Percentiles rank a stretch among this genome's conserved stretches.
phyloP scores from a whole-genome alignment of 2,888 invertebrate genomes.

The Sinopyrophorus schimmeli region DNA sequence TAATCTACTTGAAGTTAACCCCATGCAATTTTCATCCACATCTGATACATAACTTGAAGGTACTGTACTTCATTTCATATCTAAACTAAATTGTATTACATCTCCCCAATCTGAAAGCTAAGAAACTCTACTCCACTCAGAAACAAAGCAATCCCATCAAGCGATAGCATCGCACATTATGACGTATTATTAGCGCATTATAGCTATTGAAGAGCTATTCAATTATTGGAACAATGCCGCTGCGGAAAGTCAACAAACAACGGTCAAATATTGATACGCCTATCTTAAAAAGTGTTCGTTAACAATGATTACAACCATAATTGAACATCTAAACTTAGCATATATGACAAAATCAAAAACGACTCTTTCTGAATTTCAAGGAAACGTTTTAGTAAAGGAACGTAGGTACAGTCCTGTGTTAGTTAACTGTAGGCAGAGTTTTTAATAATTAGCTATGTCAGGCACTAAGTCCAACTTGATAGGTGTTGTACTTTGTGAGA shows the following conservation, averaged over 20 bases:
- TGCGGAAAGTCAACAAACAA: slow-evolving; percentile 52
- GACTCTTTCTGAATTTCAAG: background rate
- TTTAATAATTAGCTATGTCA: slow-evolving; percentile 13
- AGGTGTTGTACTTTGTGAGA: slow-evolving; percentile 19
- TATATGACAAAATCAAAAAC: background rate
- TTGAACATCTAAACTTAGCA: background rate
- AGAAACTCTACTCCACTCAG: slow-evolving; percentile 46
- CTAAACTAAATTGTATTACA: slow-evolving; percentile 53
- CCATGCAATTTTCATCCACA: slow-evolving; percentile 25
- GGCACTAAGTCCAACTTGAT: slow-evolving; percentile 13
- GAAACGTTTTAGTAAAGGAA: too few species aligned
- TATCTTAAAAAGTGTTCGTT: too few species aligned
- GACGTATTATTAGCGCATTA: slow-evolving; percentile 59
- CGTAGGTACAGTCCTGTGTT: too few species aligned
- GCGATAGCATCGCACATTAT: slow-evolving; percentile 57
- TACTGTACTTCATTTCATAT: slow-evolving; percentile 45
- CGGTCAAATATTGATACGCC: slow-evolving; percentile 53
- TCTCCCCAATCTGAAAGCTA: slow-evolving; percentile 50
- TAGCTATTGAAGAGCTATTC: slow-evolving; percentile 58
- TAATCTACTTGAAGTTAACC: slow-evolving; percentile 19
- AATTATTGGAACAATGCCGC: slow-evolving; percentile 58
- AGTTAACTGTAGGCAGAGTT: background rate
- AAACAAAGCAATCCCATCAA: slow-evolving; percentile 58
- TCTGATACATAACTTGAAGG: slow-evolving; percentile 35
- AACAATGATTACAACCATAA: too few species aligned